Base-by-base conservation (phyloP, 2,888 invertebrate genomes). In the Uloborus plumipes region DNA sequence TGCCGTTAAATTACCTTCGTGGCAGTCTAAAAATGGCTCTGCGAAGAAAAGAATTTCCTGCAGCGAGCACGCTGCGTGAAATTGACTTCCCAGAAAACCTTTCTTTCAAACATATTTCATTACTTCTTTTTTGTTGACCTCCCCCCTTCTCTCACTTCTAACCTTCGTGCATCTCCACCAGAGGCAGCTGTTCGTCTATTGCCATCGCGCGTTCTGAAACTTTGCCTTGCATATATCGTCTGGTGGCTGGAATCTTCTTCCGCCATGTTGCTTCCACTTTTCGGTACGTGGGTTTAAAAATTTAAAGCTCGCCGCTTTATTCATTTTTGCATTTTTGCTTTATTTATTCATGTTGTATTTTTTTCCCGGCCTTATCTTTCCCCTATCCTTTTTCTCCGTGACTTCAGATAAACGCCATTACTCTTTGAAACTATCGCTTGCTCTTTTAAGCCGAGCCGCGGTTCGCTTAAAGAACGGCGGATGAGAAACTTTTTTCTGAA, bases 21-120 rank as follows among this genome's bases (percentile, higher is more conserved):
- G 69, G 55, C 55, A 61, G 22, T 73, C 74, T 74, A 81, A 81
- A 81, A 81, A 74, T 74, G 70, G 70, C 74, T 80, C 49, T 22
- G 49, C n/a, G 64, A 69, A 70, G 67, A 80, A 80, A 80, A 80
- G 80, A 74, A 65, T 70, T 80, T 64, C 74, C 64, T 65, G 50
- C 67, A 47, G 70, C 47, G 64, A 16, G 64, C 74, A 81, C 13
- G 55, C 79, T 55, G 80, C 80, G 80, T 81, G 80, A 81, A 81
- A 81, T 81, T 81, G 80, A 81, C 80, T 81, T 81, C 74, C 47
- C 69, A 74, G 70, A 70, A 73, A 81, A 75, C 80, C 69, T 80
- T 80, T 80, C 74, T 74, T 74, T 74, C 74, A 74, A 80, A 80
- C 69, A 74, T 80, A 80, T 80, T 80, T 80, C 80, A 80, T 74